Conservation (phyloP, 1,140 invertebrate genomes). For the Battus philenor region DNA sequence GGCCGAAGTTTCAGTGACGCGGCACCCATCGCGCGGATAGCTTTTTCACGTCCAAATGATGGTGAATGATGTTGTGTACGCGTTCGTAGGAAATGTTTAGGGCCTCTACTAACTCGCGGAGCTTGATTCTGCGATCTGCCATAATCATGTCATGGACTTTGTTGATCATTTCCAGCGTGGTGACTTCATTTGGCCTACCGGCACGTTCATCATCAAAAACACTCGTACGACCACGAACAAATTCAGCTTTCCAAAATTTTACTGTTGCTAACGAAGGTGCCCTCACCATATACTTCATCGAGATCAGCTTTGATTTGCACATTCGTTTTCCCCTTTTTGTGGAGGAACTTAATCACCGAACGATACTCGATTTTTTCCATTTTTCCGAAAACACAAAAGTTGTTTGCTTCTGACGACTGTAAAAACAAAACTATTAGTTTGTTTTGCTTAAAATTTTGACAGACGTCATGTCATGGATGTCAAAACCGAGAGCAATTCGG, state of each 20-base stretch:
- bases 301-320: conserved; percentile 21
- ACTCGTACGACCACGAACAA: conserved; percentile 41
- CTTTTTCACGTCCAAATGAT: conserved; percentile 6
- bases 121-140: conserved; percentile 18
- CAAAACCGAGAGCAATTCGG: too few relatives aligned
- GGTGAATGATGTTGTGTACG: conserved; percentile 6
- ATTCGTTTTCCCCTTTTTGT: conserved; percentile 19
- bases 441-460: conserved; percentile 1
- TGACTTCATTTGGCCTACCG: conserved; percentile 26
- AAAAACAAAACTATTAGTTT: neutral
- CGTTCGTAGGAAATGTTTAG: conserved; percentile 18
- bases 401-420: neutral
- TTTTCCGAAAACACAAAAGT: neutral
- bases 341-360: neutral
- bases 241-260: conserved; percentile 37
- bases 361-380: conserved; percentile 2
- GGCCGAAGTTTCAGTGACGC: conserved; percentile 53
- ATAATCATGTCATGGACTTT: conserved; percentile 21
- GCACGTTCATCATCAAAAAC: conserved; percentile 27
- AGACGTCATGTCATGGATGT: too few relatives aligned
- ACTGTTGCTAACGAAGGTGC: conserved; percentile 30
- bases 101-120: conserved; percentile 13
- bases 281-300: conserved; percentile 31
- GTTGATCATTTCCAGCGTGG: conserved; percentile 13
- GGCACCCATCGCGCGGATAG: conserved; percentile 10